A percentile compares a stretch with the other conserved stretches of the same genome.
phyloP scores from a whole-genome alignment of 2,113 vertebrate genomes.

The Regulus satrapa region DNA sequence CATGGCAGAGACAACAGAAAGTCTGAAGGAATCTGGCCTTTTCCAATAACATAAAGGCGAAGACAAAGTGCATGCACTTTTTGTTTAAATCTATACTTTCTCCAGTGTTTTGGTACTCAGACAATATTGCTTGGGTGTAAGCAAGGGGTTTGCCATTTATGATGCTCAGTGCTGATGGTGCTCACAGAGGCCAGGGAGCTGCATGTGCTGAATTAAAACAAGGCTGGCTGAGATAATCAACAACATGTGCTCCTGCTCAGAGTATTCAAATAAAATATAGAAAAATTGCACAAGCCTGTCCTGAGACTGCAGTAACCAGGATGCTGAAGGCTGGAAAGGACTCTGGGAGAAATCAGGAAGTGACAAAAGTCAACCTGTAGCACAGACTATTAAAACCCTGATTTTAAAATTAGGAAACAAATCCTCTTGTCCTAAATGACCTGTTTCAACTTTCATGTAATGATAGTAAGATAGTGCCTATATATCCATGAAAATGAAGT shows the following conservation, averaged over 20 bases:
- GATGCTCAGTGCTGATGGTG: not conserved
- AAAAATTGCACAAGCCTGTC: not conserved
- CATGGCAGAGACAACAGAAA: not conserved
- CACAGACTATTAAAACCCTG: not conserved
- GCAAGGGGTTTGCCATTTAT: not conserved
- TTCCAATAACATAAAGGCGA: not conserved
- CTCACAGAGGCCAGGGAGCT: not conserved
- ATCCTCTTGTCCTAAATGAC: not conserved
- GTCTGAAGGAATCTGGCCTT: not conserved
- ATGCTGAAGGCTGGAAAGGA: not conserved
- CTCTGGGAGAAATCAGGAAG: not conserved
- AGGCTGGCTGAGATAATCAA: not conserved
- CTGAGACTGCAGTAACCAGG: not conserved
- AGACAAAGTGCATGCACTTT: not conserved
- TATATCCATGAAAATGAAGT: not conserved
- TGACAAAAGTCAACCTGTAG: not conserved
- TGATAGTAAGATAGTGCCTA: not conserved
- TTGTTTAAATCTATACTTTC: not conserved
- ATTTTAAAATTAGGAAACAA: not conserved
- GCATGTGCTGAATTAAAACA: not conserved
- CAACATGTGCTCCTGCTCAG: rapidly evolving
- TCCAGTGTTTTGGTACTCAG: not conserved
- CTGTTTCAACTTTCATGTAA: not conserved
- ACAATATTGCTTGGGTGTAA: not conserved
- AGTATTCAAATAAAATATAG: not conserved